Evolutionary conservation across 2,888 invertebrate species (phyloP).

Genomic region (Nomada ruficornis): DNA sequence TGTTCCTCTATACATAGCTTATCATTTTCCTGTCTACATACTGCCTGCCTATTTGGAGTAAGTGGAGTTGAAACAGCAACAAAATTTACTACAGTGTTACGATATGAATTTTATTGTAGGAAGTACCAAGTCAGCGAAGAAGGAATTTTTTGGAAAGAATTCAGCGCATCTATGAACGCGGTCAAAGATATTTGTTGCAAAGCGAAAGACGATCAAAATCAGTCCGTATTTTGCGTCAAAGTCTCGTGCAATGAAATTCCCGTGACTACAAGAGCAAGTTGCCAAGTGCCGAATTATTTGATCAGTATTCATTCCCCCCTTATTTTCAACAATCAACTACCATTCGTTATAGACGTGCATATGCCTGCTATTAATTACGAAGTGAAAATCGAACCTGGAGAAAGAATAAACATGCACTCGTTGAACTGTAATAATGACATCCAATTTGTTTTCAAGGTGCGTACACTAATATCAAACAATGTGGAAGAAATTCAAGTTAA

Average conservation of each 20-base stretch:
- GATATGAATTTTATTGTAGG: constrained; percentile 80
- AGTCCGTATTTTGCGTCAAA: constrained; percentile 88
- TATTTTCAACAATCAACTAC: constrained; percentile 90
- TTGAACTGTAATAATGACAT: constrained; percentile 87
- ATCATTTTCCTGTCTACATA: constrained; percentile 91
- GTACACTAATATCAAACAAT: background rate
- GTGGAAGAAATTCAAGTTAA: background rate
- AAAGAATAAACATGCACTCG: constrained; percentile 89
- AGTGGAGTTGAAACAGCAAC: constrained; percentile 76
- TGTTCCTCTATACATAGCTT: constrained; percentile 92
- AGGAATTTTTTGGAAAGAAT: constrained; percentile 93
- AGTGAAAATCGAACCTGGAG: constrained; percentile 89
- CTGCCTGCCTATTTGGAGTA: constrained; percentile 91
- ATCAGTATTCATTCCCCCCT: constrained; percentile 91
- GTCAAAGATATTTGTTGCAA: constrained; percentile 89
- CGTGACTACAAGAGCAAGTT: constrained; percentile 74
- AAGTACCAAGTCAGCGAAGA: constrained; percentile 90
- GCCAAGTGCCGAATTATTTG: constrained; percentile 89
- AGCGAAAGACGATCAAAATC: constrained; percentile 86
- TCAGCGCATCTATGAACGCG: constrained; percentile 88
- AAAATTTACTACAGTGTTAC: background rate
- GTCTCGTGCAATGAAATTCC: constrained; percentile 82
- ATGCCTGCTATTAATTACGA: constrained; percentile 85
- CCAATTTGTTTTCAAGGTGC: constrained; percentile 83
- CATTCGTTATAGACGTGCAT: constrained; percentile 88